phyloP scores from a whole-genome alignment of 2,888 invertebrate genomes.

The Tinea semifulvella region DNA sequence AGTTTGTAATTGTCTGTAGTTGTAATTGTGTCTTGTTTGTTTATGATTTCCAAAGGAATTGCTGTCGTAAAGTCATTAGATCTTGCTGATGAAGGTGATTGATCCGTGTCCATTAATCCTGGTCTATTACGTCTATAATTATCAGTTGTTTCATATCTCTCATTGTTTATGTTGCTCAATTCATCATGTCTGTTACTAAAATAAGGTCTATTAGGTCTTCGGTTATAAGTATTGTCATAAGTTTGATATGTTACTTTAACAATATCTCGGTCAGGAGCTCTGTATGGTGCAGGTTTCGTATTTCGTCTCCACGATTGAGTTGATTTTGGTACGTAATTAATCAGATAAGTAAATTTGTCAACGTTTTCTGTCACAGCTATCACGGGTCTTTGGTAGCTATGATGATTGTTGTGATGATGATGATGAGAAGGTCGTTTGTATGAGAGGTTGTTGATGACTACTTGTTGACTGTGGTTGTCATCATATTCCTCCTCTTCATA shows the following conservation, averaged over 20 bases:
- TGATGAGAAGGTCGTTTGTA: slow-evolving; percentile 38
- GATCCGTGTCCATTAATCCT: slow-evolving; percentile 28
- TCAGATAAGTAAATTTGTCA: slow-evolving; percentile 59
- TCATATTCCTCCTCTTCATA: slow-evolving; percentile 40
- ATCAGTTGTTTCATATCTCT: slow-evolving; percentile 20
- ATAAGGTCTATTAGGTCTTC: slow-evolving; percentile 26
- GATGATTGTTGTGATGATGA: slow-evolving; percentile 16
- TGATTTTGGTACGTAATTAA: slow-evolving; percentile 61
- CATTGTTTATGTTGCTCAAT: too few species aligned
- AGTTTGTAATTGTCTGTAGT: slow-evolving; percentile 54
- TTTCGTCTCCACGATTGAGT: slow-evolving; percentile 55
- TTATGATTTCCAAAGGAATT: background rate
- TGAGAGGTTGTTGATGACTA: slow-evolving; percentile 45
- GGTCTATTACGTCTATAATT: slow-evolving; percentile 38
- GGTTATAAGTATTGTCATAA: slow-evolving; percentile 51
- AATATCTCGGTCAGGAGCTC: slow-evolving; percentile 44
- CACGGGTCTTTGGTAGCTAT: slow-evolving; percentile 40
- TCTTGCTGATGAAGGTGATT: slow-evolving; percentile 43
- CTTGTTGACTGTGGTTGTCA: slow-evolving; percentile 52
- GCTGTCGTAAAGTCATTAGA: slow-evolving; percentile 30
- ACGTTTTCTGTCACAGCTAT: slow-evolving; percentile 57
- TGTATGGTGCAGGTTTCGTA: slow-evolving; percentile 26
- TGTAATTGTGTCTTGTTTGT: slow-evolving; percentile 15
- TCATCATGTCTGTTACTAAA: slow-evolving; percentile 31
- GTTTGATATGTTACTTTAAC: slow-evolving; percentile 59